phyloP scores from a whole-genome alignment of 2,888 invertebrate genomes.

The Malacosoma neustria region DNA sequence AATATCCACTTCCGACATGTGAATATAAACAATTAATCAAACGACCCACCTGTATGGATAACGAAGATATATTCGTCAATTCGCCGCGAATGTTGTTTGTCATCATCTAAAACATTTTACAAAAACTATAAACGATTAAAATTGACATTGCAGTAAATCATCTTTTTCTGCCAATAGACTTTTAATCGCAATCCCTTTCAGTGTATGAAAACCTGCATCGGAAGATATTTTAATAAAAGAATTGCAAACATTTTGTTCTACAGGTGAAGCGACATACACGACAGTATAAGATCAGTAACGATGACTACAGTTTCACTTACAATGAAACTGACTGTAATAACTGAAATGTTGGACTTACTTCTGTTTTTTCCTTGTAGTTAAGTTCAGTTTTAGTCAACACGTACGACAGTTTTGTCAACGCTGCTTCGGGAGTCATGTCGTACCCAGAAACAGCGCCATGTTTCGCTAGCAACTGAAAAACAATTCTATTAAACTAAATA shows the following conservation, averaged over 20 bases:
- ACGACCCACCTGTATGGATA: slow-evolving; percentile 38
- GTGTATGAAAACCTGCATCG: too few species aligned
- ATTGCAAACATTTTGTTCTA: neutral
- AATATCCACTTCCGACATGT: too few species aligned
- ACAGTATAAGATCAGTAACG: too few species aligned
- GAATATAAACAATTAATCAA: slow-evolving; percentile 5
- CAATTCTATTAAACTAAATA: slow-evolving; percentile 9
- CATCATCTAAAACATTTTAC: slow-evolving; percentile 79
- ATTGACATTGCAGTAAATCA: too few species aligned
- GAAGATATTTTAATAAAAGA: too few species aligned
- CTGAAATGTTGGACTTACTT: slow-evolving; percentile 45
- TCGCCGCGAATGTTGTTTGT: slow-evolving; percentile 86
- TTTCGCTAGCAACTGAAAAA: slow-evolving; percentile 64
- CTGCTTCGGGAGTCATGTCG: slow-evolving; percentile 96
- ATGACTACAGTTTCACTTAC: too few species aligned
- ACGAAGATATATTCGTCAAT: slow-evolving; percentile 71
- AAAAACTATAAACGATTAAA: too few species aligned
- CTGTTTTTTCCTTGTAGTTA: slow-evolving; percentile 76
- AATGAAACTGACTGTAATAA: too few species aligned
- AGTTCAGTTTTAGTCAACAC: slow-evolving; percentile 87
- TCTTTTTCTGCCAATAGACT: too few species aligned
- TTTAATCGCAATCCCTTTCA: too few species aligned
- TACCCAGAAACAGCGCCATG: slow-evolving; percentile 86
- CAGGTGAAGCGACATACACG: too few species aligned
- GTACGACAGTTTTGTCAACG: slow-evolving; percentile 92